Evolutionary conservation across 2,888 invertebrate genomes (phyloP).

Genomic region (Mallateleia sp.): DNA sequence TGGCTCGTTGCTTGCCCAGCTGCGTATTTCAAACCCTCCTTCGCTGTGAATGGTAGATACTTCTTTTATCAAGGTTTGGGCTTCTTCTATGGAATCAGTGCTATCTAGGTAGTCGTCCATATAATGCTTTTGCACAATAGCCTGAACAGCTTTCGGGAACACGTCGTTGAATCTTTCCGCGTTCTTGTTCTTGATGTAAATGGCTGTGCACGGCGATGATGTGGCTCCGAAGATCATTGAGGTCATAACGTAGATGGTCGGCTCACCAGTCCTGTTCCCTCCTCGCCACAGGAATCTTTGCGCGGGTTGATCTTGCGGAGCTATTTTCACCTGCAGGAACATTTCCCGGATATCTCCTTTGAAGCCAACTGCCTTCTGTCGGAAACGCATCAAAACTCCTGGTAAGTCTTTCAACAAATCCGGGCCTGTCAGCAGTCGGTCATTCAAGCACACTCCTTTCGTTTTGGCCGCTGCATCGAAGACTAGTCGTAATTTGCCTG

Average conservation of each 20-base stretch:
- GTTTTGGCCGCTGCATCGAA: constrained; percentile 83
- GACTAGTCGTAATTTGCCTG: constrained; percentile 80
- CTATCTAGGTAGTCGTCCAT: constrained; percentile 78
- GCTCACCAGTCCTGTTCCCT: constrained; percentile 18
- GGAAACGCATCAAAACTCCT: constrained; percentile 85
- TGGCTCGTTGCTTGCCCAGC: no score
- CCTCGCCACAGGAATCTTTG: constrained; percentile 81
- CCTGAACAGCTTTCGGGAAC: constrained; percentile 78
- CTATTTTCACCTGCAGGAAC: constrained; percentile 84
- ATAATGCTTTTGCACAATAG: constrained; percentile 82
- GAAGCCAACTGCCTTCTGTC: constrained; percentile 1
- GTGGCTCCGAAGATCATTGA: constrained; percentile 80
- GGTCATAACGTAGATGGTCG: constrained; percentile 78
- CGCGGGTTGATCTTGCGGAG: constrained; percentile 79
- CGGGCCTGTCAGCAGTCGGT: constrained; percentile 82
- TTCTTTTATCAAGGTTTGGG: constrained; percentile 66
- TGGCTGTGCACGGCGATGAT: constrained; percentile 48
- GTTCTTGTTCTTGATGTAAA: no score
- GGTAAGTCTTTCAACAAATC: constrained; percentile 84
- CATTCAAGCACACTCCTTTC: constrained; percentile 80
- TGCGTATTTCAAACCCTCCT: constrained; percentile 11
- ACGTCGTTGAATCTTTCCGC: constrained; percentile 66
- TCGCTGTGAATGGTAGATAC: constrained; percentile 6
- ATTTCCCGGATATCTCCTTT: constrained; percentile 85
- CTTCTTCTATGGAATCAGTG: constrained; percentile 66